Percentiles rank a stretch among this genome's conserved stretches.
Evolutionary conservation across 1,140 invertebrate genomes (phyloP).

Genomic region (Eurosta solidaginis): DNA sequence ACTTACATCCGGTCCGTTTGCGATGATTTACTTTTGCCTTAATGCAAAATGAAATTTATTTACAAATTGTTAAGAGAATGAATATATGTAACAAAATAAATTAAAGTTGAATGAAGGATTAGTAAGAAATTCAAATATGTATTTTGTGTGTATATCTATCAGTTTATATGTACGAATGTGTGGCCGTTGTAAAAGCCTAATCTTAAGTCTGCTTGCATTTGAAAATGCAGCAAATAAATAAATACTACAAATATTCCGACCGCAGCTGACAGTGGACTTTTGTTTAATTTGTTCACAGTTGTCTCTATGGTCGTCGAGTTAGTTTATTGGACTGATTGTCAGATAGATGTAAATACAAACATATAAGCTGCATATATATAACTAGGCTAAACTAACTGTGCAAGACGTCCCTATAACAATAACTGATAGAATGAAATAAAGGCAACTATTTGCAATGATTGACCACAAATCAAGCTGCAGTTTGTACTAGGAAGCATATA

Average conservation of each 20-base stretch:
- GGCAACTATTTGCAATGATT: conserved; percentile 11
- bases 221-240: neutral
- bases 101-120: neutral
- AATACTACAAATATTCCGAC: conserved; percentile 2
- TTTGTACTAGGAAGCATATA: neutral
- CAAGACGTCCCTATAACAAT: neutral
- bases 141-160: too few species aligned
- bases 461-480: neutral
- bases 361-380: too few species aligned
- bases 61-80: neutral
- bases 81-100: neutral
- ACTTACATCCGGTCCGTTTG: conserved; percentile 24
- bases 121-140: too few species aligned
- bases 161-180: neutral
- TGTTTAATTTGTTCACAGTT: conserved; percentile 14
- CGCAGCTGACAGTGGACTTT: conserved; percentile 22
- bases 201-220: neutral
- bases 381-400: too few species aligned
- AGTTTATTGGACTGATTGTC: neutral
- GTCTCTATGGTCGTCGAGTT: neutral
- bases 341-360: neutral
- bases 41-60: neutral
- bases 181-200: too few species aligned
- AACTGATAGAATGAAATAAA: conserved; percentile 3
- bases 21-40: neutral